These are phyloP conservation scores for Polypedilum vanderplanki DNA, from an alignment of 1,140 invertebrate genomes.

Conservation along the genomic window DNA sequence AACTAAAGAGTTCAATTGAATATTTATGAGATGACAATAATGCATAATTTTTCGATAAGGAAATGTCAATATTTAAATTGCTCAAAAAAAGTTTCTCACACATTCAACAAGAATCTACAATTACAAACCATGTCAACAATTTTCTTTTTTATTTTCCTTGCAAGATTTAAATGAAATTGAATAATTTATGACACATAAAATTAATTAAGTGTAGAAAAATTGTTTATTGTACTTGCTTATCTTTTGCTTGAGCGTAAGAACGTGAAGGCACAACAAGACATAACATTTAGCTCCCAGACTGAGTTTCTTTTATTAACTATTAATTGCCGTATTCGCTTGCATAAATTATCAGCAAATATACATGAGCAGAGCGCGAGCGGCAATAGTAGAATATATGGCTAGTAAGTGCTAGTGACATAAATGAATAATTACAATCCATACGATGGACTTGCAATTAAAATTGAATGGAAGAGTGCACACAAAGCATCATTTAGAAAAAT, in stretches of 20 bases:
- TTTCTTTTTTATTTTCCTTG: too few species aligned
- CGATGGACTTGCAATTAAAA: slow-evolving; percentile 5
- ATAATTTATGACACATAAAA: slow-evolving; percentile 20
- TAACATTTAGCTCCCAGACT: slow-evolving; percentile 7
- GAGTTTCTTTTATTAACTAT: slow-evolving; percentile 13
- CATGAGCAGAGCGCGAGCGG: too few species aligned
- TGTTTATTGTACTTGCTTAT: slow-evolving; percentile 2
- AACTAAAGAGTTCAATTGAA: background rate
- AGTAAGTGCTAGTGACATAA: slow-evolving; percentile 17
- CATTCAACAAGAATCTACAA: background rate
- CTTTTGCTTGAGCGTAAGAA: background rate
- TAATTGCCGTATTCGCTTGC: slow-evolving; percentile 11
- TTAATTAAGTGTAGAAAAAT: background rate
- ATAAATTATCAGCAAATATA: slow-evolving; percentile 16
- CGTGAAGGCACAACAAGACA: background rate
- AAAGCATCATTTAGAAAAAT: background rate
- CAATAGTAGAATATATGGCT: background rate
- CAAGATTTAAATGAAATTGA: background rate
- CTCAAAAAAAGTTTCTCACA: background rate
- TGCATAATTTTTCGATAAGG: background rate
- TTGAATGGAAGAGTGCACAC: background rate
- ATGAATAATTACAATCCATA: slow-evolving; percentile 19
- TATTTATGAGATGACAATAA: background rate
- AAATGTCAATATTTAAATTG: too few species aligned
- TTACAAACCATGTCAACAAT: too few species aligned